phyloP scores from a whole-genome alignment of 2,888 invertebrate species.

The Anoncus sp. region DNA sequence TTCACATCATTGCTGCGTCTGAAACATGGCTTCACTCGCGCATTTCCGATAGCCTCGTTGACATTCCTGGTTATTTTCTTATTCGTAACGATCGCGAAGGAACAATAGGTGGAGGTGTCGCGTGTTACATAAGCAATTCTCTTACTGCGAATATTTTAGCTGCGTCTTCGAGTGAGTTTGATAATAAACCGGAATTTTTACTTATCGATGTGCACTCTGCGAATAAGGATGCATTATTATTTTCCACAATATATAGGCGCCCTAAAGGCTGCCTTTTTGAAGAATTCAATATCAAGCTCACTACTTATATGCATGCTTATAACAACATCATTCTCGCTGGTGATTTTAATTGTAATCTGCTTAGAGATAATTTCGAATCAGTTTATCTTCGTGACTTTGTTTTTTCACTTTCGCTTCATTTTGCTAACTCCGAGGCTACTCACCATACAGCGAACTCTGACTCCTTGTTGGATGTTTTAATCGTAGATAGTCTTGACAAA shows the following conservation, averaged over 20 bases:
- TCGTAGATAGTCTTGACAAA: too few relatives aligned
- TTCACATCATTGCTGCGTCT: not conserved
- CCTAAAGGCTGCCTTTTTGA: not conserved
- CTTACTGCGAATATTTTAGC: not conserved
- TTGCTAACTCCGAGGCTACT: not conserved
- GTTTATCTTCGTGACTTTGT: not conserved
- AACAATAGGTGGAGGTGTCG: not conserved
- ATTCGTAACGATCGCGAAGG: too few relatives aligned
- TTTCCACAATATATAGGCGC: not conserved
- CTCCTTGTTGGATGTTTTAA: not conserved
- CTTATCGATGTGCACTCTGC: not conserved
- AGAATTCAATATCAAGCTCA: not conserved
- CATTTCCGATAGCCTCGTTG: not conserved
- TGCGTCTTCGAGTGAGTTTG: not conserved
- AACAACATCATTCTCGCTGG: conserved; percentile 16
- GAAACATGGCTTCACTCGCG: conserved; percentile 10
- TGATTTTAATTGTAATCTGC: too few relatives aligned
- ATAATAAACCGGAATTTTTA: not conserved
- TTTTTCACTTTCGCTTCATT: not conserved
- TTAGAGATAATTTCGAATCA: not conserved
- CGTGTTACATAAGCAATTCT: not conserved
- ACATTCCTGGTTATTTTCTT: too few relatives aligned
- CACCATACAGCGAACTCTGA: not conserved
- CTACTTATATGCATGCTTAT: not conserved
- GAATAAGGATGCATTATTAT: not conserved